Percentiles rank a stretch among this genome's conserved stretches.
Evolutionary conservation across 2,888 invertebrate species (phyloP).

Genomic region (Cyrtodaria siliqua): DNA sequence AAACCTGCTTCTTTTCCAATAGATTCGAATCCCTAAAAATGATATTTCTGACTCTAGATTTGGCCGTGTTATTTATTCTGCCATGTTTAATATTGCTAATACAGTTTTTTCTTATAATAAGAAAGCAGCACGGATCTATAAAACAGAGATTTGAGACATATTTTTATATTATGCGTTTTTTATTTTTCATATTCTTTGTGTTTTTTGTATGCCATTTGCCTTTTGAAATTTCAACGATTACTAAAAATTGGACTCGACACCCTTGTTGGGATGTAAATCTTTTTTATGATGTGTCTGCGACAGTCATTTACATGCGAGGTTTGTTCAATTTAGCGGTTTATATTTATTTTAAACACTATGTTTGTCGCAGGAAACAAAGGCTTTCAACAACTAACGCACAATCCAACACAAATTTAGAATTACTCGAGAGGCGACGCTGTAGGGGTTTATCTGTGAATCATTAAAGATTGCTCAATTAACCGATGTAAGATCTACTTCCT

Average conservation of each 20-base stretch:
- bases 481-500: too few relatives aligned
- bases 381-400: slow-evolving; percentile 8
- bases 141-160: slow-evolving; percentile 68
- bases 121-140: slow-evolving; percentile 58
- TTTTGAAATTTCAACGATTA: slow-evolving; percentile 72
- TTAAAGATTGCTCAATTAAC: slow-evolving; percentile 15
- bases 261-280: slow-evolving; percentile 10
- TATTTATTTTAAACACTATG: slow-evolving; percentile 78
- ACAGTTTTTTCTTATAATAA: slow-evolving; percentile 59
- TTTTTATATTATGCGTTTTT: slow-evolving; percentile 68
- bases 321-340: slow-evolving; percentile 78
- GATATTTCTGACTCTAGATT: slow-evolving; percentile 71
- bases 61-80: slow-evolving; percentile 70
- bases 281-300: slow-evolving; percentile 51
- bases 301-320: slow-evolving; percentile 68
- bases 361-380: slow-evolving; percentile 64
- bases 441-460: slow-evolving; percentile 26
- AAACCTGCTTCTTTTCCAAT: slow-evolving; percentile 67
- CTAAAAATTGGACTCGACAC: slow-evolving; percentile 45
- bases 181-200: slow-evolving; percentile 65
- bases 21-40: slow-evolving; percentile 70
- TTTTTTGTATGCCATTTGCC: slow-evolving; percentile 69
- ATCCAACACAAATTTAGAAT: slow-evolving; percentile 19
- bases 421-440: slow-evolving; percentile 24
- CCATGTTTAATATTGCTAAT: slow-evolving; percentile 57